Evolutionary conservation across 2,797 vertebrate genomes (phyloP), one percentile per base, ranked within the genome.

Genomic region (Staurois parvus): DNA sequence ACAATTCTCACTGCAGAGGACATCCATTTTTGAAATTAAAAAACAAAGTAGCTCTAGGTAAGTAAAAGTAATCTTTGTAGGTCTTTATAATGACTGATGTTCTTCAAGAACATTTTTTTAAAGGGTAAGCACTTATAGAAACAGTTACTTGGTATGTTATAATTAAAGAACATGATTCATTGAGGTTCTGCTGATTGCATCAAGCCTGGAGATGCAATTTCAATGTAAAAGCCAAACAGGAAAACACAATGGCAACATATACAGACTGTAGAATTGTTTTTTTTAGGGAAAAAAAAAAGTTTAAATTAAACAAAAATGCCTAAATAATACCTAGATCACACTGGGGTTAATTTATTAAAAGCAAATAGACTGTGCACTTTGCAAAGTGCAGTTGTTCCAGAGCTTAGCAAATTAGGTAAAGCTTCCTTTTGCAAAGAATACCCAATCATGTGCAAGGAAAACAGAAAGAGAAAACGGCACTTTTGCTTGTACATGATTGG

Each of bases 101-200:
- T 62, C 19, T 72, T 15, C 42, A 68, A 68, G 29, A 34, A 52
- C 37, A 66, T 10, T 59, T 66, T 66, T 85, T 85, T 74, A 29
- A 24, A 37, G 37, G 30, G 45, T 45, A 76, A 32, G 26, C 26
- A 52, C 67, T 74, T 69, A 59, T 37, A 79, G 32, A 74, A 52
- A 42, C 10, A 45, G 69, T 74, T 85, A 75, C 42, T 70, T 85
- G 72, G 40, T 69, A 81, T 69, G 42, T 69, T 69, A 48, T 72
- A 81, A 62, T 37, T 32, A 48, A 52, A 64, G 69, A 79, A 74
- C 56, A 56, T 79, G 69, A 73, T 74, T 75, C 78, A 81, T 28
- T 81, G 45, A 68, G 72, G 72, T 80, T 81, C 45, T 76, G 66
- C 48, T 81, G 79, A 85, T 85, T 85, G 66, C 64, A 79, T 66